Base-by-base conservation (phyloP, 23 tunicate species). In the Halocynthia aurantium region DNA sequence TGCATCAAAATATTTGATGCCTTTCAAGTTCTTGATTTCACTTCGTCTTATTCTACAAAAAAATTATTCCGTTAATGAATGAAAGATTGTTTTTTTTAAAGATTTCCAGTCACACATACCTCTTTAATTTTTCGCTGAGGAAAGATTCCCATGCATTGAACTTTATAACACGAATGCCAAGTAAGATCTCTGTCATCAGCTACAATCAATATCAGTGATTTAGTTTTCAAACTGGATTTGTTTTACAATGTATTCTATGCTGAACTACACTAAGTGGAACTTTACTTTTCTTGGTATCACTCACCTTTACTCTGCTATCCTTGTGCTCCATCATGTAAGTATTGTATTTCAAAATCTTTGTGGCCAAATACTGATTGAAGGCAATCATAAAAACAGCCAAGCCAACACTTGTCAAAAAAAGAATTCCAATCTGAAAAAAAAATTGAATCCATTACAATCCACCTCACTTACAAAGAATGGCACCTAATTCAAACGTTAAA, bases 1-100 rank as follows among this genome's bases (percentile, higher is more conserved):
- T 21, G 99, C 95, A 84, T 94, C 99, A 69, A 94, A 84, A 75
- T 94, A 94, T 69, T 94, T 94, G 53, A 94, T 80, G 58, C 94
- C 94, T 67, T 69, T 65, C 69, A 94, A 76, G 67, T 80, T 81
- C 58, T 77, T 81, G 58, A 94, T 52, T 77, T 94, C 99, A 52
- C 81, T 73, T 31, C 76, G 18, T 50, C 99, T 62, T 49, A 93
- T 81, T 52, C 93, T 87, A 53, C 6, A 78, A 78, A 67, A 31
- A 31, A 31, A 31, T 31, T 31, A 31, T 31, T 31, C 44, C 44
- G 44, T 31, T 31, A 31, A 31, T 31, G 44, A 31, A 0, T 31
- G 15, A 68, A 68, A 68, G 50, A 21, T 12, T 12, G 5, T 20
- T 15, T 68, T 44, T 18, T 10, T 69, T 0, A 69, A 69, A 20